Conservation (phyloP, 2,797 vertebrate species). For the Acipenser oxyrinchus region DNA sequence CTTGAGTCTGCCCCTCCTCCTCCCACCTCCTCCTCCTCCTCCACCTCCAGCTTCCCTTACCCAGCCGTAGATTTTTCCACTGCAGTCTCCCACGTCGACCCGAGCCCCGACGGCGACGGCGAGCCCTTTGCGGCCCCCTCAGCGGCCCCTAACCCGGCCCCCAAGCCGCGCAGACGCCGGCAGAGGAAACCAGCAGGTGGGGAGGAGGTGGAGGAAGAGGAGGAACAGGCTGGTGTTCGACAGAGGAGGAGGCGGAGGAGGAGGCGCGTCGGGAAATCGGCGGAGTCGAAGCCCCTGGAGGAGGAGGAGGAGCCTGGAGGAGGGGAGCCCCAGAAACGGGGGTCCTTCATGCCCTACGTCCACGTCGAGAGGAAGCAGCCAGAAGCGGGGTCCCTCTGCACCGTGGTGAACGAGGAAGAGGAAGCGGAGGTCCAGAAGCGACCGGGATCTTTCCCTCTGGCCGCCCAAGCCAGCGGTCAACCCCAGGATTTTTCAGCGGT, state of each 20-base stretch:
- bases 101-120: too few relatives aligned
- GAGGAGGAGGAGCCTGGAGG: constrained; percentile 61
- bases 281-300: constrained; percentile 47
- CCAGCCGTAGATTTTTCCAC: constrained; percentile 37
- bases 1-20: constrained; percentile 26
- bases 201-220: constrained; percentile 46
- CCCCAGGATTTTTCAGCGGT: constrained; percentile 30
- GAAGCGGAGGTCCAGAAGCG: constrained; percentile 73
- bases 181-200: constrained; percentile 37
- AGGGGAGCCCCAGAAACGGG: constrained; percentile 61
- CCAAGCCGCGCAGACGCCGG: constrained; percentile 48
- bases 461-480: too few relatives aligned
- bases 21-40: constrained; percentile 33
- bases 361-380: constrained; percentile 89
- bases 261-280: constrained; percentile 54
- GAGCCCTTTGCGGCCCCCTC: constrained; percentile 9
- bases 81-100: constrained; percentile 40
- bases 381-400: constrained; percentile 87
- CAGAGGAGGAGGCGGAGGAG: constrained; percentile 51
- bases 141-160: constrained; percentile 34
- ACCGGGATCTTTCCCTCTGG: constrained; percentile 4
- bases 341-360: constrained; percentile 85
- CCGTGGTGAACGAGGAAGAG: constrained; percentile 91
- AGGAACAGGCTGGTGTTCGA: constrained; percentile 43
- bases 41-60: constrained; percentile 26